These are phyloP conservation scores for Lepus oiostolus DNA, from an alignment of 2,797 vertebrate genomes.

Conservation along the genomic window DNA sequence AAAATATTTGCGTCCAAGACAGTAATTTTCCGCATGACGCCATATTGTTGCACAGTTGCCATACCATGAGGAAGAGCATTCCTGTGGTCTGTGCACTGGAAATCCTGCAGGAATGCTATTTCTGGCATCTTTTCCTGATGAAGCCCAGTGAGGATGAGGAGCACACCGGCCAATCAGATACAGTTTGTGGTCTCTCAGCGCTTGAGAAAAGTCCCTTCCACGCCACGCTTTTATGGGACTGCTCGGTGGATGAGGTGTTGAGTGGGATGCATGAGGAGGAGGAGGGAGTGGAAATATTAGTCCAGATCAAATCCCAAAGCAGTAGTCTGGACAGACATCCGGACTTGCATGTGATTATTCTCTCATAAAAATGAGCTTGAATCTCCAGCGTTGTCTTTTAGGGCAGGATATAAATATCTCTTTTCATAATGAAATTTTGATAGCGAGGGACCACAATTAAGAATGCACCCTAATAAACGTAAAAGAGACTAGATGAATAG, in stretches of 20 bases:
- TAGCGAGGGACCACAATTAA: slow-evolving; percentile 58
- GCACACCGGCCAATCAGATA: slow-evolving; percentile 87
- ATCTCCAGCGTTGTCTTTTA: slow-evolving; percentile 80
- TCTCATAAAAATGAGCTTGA: slow-evolving; percentile 74
- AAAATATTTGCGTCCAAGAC: slow-evolving; percentile 87
- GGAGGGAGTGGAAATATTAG: slow-evolving; percentile 70
- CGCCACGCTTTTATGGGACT: slow-evolving; percentile 61
- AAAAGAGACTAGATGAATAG: neutral
- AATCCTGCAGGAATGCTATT: slow-evolving; percentile 89
- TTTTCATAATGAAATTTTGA: slow-evolving; percentile 73
- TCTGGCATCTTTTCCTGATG: slow-evolving; percentile 87
- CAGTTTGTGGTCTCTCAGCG: slow-evolving; percentile 83
- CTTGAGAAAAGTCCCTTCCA: slow-evolving; percentile 83
- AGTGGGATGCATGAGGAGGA: slow-evolving; percentile 77
- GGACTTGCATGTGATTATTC: slow-evolving; percentile 77
- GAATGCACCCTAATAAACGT: slow-evolving; percentile 52
- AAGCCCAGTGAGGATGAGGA: slow-evolving; percentile 85
- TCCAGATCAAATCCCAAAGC: slow-evolving; percentile 79
- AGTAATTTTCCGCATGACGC: slow-evolving; percentile 90
- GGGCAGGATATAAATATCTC: slow-evolving; percentile 50
- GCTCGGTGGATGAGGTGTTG: slow-evolving; percentile 74
- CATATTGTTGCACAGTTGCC: slow-evolving; percentile 87
- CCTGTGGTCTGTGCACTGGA: slow-evolving; percentile 89
- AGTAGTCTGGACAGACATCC: slow-evolving; percentile 78
- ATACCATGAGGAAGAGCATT: slow-evolving; percentile 89